Evolutionary conservation across 2,113 vertebrate genomes (phyloP).

Genomic region (Salvelinus alpinus): DNA sequence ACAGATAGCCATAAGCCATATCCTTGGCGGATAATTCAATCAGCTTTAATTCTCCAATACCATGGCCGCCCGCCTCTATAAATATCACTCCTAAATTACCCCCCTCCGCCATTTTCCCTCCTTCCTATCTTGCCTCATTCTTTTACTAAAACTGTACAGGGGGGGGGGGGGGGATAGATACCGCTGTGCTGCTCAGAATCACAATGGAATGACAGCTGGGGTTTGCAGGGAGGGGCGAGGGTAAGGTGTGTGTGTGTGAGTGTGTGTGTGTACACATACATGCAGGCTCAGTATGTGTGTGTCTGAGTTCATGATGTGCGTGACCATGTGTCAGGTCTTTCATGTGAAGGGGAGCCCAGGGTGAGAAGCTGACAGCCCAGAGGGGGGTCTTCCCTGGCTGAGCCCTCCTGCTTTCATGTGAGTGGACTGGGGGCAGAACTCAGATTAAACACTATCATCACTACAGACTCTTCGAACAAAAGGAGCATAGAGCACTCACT

Average conservation of each 20-base stretch:
- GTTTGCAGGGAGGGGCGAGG: not conserved
- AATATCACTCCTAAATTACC: constrained; percentile 49
- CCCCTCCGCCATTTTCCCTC: constrained; percentile 30
- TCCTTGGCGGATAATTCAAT: constrained; percentile 53
- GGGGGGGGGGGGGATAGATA: too few species aligned
- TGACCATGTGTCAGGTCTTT: constrained; percentile 22
- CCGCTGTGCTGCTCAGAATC: constrained; percentile 9
- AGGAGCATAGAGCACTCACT: constrained; percentile 7
- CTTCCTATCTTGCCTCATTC: constrained; percentile 27
- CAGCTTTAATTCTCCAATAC: constrained; percentile 30
- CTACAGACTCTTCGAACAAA: constrained; percentile 61
- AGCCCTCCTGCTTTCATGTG: constrained; percentile 68
- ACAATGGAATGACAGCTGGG: constrained; percentile 4
- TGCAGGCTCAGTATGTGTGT: not conserved
- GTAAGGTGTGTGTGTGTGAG: not conserved
- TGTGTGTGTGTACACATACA: not conserved
- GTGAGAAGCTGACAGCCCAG: constrained; percentile 52
- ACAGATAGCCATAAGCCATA: constrained; percentile 27
- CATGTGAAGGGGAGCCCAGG: constrained; percentile 45
- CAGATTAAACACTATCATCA: constrained; percentile 62
- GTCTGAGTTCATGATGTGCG: not conserved
- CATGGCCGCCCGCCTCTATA: constrained; percentile 15
- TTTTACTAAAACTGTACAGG: not conserved
- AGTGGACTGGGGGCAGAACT: constrained; percentile 36
- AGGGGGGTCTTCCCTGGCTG: constrained; percentile 51